Evolutionary conservation across 2,888 invertebrate genomes (phyloP).

Genomic region (Bombylius discolor): DNA sequence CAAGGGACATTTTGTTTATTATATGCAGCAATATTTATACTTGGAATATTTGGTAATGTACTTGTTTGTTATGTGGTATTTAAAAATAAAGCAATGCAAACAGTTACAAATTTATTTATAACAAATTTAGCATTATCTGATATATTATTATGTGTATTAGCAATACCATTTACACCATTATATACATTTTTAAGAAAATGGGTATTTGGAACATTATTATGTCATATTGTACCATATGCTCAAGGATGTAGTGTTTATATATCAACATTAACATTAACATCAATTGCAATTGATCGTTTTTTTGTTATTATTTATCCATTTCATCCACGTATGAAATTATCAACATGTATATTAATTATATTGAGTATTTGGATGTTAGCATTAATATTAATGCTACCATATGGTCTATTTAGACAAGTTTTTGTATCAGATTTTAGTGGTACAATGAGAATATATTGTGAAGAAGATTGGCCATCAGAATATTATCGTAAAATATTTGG

Average conservation of each 20-base stretch:
- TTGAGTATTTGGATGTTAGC: constrained; percentile 84
- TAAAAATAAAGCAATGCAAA: constrained; percentile 89
- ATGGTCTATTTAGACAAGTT: constrained; percentile 45
- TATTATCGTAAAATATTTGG: constrained; percentile 69
- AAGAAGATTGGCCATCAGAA: constrained; percentile 84
- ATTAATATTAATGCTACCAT: constrained; percentile 76
- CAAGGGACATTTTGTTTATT: constrained; percentile 28
- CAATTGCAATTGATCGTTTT: constrained; percentile 94
- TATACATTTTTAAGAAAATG: constrained; percentile 85
- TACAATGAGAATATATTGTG: constrained; percentile 49
- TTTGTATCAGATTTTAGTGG: constrained; percentile 30
- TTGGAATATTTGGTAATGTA: constrained; percentile 81
- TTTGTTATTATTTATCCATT: constrained; percentile 96
- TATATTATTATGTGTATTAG: constrained; percentile 80
- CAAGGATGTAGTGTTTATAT: constrained; percentile 96
- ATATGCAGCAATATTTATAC: constrained; percentile 73
- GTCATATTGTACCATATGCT: constrained; percentile 85
- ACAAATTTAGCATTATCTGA: constrained; percentile 92
- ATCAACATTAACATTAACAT: constrained; percentile 89
- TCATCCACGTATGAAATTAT: constrained; percentile 78
- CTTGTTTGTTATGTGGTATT: constrained; percentile 90
- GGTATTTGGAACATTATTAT: constrained; percentile 83
- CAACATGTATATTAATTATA: constrained; percentile 74
- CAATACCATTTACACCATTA: constrained; percentile 92
- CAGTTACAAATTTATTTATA: constrained; percentile 95